These are phyloP conservation scores for Drosophila kikkawai DNA, from an alignment of 1,140 invertebrate genomes.

Conservation along the genomic window DNA sequence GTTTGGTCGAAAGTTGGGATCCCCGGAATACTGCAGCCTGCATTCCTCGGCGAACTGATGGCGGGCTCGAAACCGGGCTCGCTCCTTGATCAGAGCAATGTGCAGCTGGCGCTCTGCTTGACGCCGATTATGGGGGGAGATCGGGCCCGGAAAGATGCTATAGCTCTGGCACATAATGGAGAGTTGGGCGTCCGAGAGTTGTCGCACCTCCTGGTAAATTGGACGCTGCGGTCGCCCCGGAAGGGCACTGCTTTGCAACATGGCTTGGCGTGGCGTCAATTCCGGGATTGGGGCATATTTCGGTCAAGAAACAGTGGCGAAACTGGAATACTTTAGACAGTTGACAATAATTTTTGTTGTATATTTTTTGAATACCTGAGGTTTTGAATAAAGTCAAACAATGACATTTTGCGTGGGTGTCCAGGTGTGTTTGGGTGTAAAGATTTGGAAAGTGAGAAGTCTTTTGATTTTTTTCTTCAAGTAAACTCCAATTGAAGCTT, in stretches of 20 bases:
- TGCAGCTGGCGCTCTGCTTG: constrained; percentile 46
- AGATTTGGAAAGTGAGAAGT: neutral
- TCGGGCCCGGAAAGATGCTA: constrained; percentile 4
- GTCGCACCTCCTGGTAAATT: constrained; percentile 20
- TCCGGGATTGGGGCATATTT: constrained; percentile 16
- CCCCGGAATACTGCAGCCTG: neutral
- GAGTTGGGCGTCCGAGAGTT: constrained; percentile 37
- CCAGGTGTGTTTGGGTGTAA: neutral
- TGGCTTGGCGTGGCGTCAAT: constrained; percentile 4
- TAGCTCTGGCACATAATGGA: constrained; percentile 39
- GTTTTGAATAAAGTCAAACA: neutral
- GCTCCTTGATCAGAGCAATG: constrained; percentile 51
- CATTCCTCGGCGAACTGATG: constrained; percentile 23
- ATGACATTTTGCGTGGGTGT: neutral
- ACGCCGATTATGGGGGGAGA: constrained; percentile 14
- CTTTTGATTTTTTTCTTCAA: neutral
- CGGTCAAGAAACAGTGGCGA: neutral
- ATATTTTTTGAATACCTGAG: neutral
- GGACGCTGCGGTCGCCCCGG: constrained; percentile 7
- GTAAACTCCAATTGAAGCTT: neutral
- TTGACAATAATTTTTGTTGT: neutral
- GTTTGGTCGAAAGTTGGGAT: no score
- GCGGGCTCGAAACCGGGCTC: constrained; percentile 39
- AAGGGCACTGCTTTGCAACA: neutral
- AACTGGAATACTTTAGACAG: neutral